These are phyloP conservation scores for Thymelicus lineola DNA, from an alignment of 2,888 invertebrate species.

Conservation along the genomic window DNA sequence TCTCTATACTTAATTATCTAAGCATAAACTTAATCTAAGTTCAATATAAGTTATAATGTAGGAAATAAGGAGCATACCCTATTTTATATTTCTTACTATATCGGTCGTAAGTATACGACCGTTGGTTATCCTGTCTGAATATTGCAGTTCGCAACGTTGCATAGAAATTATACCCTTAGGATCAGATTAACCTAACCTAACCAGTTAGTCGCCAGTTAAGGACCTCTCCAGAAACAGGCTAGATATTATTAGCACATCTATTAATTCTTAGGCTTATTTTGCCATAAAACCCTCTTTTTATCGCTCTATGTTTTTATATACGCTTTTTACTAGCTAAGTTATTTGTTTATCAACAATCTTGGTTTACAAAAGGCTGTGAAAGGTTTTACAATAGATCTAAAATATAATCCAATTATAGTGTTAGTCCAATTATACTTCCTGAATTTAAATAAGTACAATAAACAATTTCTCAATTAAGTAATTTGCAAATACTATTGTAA, in stretches of 20 bases:
- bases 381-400: background rate
- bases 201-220: conserved; percentile 21
- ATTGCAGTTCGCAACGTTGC: background rate
- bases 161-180: conserved; percentile 12
- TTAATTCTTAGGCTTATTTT: background rate
- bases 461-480: no score
- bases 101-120: no score
- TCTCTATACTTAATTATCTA: no score
- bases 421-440: no score
- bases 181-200: conserved; percentile 28
- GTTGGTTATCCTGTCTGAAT: no score
- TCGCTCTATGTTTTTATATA: background rate
- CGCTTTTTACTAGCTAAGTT: no score
- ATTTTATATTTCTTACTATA: no score
- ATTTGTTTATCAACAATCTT: no score
- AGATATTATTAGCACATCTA: conserved; percentile 15
- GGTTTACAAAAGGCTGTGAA: background rate
- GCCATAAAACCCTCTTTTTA: background rate
- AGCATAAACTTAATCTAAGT: no score
- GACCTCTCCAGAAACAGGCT: conserved; percentile 15
- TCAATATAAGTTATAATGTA: background rate
- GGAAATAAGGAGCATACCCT: background rate
- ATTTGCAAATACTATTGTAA: no score
- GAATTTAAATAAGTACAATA: no score
- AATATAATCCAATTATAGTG: no score